These are phyloP conservation scores for Scortum barcoo DNA, from an alignment of 2,113 vertebrate genomes.

Conservation along the genomic window DNA sequence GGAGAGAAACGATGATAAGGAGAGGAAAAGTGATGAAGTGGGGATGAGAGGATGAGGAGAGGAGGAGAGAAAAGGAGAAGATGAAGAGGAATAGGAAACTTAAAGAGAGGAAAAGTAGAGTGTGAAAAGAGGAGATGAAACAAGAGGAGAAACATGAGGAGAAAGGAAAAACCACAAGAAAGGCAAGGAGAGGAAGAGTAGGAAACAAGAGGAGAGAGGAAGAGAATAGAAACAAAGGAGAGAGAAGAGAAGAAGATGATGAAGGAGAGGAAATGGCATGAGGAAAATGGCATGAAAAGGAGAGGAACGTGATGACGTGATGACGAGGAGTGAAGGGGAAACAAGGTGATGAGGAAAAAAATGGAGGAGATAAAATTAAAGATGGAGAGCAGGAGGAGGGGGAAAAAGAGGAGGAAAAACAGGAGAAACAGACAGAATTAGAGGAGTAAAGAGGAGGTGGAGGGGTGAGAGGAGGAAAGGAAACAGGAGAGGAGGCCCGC, in stretches of 20 bases:
- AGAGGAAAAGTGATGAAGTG: no score
- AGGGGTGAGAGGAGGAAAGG: not conserved
- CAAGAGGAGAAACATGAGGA: no score
- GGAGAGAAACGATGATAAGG: no score
- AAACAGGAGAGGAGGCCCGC: constrained; percentile 3
- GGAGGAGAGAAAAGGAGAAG: not conserved
- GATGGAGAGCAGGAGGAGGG: not conserved
- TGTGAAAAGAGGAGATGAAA: not conserved
- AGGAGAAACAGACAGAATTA: no score
- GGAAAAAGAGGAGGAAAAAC: not conserved
- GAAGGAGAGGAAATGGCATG: not conserved
- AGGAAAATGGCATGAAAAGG: not conserved
- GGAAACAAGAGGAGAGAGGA: no score
- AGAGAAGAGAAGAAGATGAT: not conserved
- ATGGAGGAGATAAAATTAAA: not conserved
- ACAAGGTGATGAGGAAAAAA: fast-evolving
- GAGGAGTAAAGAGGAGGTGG: not conserved
- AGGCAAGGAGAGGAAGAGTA: not conserved
- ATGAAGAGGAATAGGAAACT: not conserved
- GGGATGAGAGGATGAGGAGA: no score
- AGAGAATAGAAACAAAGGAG: not conserved
- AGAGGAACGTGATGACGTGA: no score
- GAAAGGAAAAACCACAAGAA: no score
- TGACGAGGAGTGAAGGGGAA: not conserved
- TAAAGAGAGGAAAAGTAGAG: not conserved